These are phyloP conservation scores for Datnioides undecimradiatus DNA, from an alignment of 2,113 vertebrate genomes.

Conservation along the genomic window DNA sequence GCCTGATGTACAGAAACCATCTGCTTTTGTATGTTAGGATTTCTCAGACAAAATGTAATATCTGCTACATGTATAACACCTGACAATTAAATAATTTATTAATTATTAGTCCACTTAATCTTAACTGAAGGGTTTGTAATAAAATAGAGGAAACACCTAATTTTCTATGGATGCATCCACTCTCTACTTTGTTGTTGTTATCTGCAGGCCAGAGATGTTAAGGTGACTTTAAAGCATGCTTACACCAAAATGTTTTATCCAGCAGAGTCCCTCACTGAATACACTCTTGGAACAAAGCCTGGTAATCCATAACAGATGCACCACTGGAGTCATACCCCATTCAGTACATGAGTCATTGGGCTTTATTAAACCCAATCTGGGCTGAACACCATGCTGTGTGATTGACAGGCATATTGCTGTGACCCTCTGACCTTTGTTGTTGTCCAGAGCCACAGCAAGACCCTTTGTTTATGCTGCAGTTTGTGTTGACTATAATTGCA, in stretches of 20 bases:
- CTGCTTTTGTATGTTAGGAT: not conserved
- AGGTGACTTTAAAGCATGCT: constrained; percentile 63
- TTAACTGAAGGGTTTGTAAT: not conserved
- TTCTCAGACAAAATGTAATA: not conserved
- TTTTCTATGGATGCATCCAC: not conserved
- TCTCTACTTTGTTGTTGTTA: constrained; percentile 24
- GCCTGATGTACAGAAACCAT: not conserved
- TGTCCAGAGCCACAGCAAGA: constrained; percentile 56
- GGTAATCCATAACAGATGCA: constrained; percentile 83
- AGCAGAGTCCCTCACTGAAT: constrained; percentile 59
- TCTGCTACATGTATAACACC: not conserved
- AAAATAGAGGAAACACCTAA: constrained; percentile 2
- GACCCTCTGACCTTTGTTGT: constrained; percentile 65
- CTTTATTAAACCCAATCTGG: constrained; percentile 75
- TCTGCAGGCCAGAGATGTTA: constrained; percentile 56
- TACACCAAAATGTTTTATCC: constrained; percentile 57
- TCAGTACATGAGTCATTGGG: constrained; percentile 69
- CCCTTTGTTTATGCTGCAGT: constrained; percentile 42
- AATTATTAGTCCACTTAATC: not conserved
- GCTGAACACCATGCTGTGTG: constrained; percentile 69
- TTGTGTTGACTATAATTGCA: constrained; percentile 49
- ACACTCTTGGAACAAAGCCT: constrained; percentile 74
- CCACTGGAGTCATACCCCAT: constrained; percentile 59
- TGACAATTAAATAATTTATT: not conserved
- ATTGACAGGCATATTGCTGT: constrained; percentile 80